Evolutionary conservation across 2,888 invertebrate genomes (phyloP), one percentile per base, ranked within the genome.

Genomic region (Galerucella calmariensis): DNA sequence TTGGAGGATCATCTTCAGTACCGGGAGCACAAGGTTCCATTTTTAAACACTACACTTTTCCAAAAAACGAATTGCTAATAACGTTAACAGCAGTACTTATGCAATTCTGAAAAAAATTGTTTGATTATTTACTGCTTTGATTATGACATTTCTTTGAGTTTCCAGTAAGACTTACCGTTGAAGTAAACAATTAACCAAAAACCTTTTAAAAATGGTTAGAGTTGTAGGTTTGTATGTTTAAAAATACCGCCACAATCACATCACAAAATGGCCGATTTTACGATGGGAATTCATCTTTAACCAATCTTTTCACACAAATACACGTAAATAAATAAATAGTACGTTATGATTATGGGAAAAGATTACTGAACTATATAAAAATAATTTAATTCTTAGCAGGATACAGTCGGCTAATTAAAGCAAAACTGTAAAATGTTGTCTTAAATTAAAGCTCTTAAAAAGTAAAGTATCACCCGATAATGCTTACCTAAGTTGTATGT

Each of bases 1-100:
- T 79, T 16, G 81, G 81, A 16, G 81, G 81, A 66, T 86, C 86
- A 75, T 85, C 85, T 82, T 86, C 86, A 51, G 86, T 86, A 58
- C 86, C 86, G 35, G 86, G 86, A 46, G 86, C 85, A 72, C 82
- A 75, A 35, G 85, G 85, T 78, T 86, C 85, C 85, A 85, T 85
- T 61, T 75, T 81, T 62, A 67, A 74, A 62, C 75, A 78, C 74
- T 73, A 74, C 77, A 79, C 79, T 81, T 75, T 51, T 46, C 59
- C 69, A 79, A 74, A 75, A 69, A 65, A 78, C 72, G 75, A 78
- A 58, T 77, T 77, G 75, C 73, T 75, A 69, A 77, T 67, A 62
- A 68, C 75, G 72, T 41, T 72, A 71, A 68, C 56, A 27, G 62
- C 73, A 63, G 20, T 35, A 70, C 14, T 67, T 65, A 51, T 53